A percentile compares a stretch with the other conserved stretches of the same genome.
Evolutionary conservation across 2,113 vertebrate genomes (phyloP).

Genomic region (Helogale parvula): DNA sequence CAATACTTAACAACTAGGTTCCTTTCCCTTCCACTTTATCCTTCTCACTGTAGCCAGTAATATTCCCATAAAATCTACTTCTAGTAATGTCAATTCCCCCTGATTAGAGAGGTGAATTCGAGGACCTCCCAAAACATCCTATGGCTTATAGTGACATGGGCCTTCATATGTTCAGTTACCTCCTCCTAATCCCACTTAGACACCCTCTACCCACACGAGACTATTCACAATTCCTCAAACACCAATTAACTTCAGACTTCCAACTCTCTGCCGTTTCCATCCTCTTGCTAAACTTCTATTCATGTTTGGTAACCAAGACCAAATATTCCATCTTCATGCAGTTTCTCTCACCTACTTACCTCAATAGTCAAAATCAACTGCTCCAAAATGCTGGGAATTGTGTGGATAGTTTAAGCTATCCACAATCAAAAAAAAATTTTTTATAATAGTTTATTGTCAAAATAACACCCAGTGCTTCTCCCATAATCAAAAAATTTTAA

Average conservation of each 20-base stretch:
- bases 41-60: not conserved
- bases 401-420: conserved; percentile 40
- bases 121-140: conserved; percentile 1
- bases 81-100: not conserved
- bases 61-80: conserved; percentile 33
- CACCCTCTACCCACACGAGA: not conserved
- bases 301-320: conserved; percentile 19
- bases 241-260: not conserved
- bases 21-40: not conserved
- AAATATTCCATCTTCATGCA: conserved; percentile 25
- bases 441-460: too few species aligned
- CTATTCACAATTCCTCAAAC: conserved; percentile 28
- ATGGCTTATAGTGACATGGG: not conserved
- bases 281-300: conserved; percentile 39
- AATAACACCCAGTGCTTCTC: too few species aligned
- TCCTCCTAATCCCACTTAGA: not conserved
- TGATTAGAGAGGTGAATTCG: conserved; percentile 20
- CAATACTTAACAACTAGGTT: conserved; percentile 1
- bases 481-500: conserved; percentile 36
- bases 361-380: conserved; percentile 44
- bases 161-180: conserved; percentile 10
- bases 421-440: not conserved
- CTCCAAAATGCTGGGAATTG: conserved; percentile 25
- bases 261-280: conserved; percentile 22
- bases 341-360: conserved; percentile 18